Evolutionary conservation across 2,113 vertebrate species (phyloP), one percentile per base, ranked within the genome.

Genomic region (Climacteris rufus): DNA sequence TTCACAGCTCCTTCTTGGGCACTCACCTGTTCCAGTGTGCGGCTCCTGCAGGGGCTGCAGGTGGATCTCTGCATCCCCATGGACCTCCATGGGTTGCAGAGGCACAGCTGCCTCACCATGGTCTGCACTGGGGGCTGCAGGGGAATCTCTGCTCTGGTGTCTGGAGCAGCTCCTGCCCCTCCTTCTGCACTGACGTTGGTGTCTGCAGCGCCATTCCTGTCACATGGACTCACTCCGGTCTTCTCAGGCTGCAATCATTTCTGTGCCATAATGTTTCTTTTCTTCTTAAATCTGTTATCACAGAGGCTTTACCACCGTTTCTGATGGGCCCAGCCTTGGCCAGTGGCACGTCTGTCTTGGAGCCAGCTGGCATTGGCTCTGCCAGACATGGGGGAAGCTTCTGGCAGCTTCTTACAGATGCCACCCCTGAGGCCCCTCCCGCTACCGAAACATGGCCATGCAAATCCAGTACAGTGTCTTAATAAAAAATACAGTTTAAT

Each of bases 191-290:
- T 31, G 21, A 13, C 47, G 21, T 21, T 25, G 56, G 25, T 8
- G 21, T 71, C 33, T 52, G 56, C 31, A 52, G 66, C 10, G 33
- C 31, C 44, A 5, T 5, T 7, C 5, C 56, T 71, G 25, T 52
- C 25, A 20, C 10, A 1, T 15, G 24, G 27, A 57, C 45, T 71
- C 25, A 31, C 45, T 10, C 1, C 0, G 1, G 31, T 30, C 37
- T 61, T 35, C 31, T 52, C 56, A 71, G 37, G 13, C 47, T 4
- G 8, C 37, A 17, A 3, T 53, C 53, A 17, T 7, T 37, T 44
- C 42, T 40, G 21, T 12, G 20, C 66, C 13, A 9, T 13, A 44
- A 30, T 13, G 40, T 24, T 71, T 31, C 14, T 42, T 44, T 15
- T 45, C 11, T 14, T 52, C 16, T 25, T 83, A 35, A 37, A 11